These are phyloP conservation scores for Antrozous pallidus DNA, from an alignment of 2,797 vertebrate species.

Conservation along the genomic window DNA sequence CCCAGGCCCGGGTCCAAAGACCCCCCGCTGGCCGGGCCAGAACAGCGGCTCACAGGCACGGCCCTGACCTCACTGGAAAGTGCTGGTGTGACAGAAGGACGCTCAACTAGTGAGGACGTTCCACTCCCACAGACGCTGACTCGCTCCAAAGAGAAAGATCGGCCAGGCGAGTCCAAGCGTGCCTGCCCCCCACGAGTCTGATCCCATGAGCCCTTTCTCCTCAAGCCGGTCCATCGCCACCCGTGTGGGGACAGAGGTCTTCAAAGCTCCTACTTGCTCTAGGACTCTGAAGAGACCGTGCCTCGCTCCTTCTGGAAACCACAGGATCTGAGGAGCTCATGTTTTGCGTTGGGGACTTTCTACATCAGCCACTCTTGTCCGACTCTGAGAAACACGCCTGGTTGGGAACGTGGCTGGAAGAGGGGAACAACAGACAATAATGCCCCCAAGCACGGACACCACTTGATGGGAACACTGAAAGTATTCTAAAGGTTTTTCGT, in stretches of 20 bases:
- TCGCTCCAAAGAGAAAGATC: constrained; percentile 60
- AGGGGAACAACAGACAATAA: constrained; percentile 44
- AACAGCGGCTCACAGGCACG: neutral
- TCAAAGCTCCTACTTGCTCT: neutral
- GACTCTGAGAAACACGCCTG: neutral
- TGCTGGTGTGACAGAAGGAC: neutral
- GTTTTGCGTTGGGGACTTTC: neutral
- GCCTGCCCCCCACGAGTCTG: neutral
- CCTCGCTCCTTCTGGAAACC: neutral
- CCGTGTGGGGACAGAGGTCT: neutral
- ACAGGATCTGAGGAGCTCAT: neutral
- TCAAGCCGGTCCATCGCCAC: neutral
- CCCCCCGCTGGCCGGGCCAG: neutral
- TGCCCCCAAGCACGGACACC: constrained; percentile 27
- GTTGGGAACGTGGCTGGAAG: constrained; percentile 58
- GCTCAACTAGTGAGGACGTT: constrained; percentile 34
- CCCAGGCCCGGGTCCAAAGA: neutral
- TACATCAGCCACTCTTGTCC: neutral
- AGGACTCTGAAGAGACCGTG: neutral
- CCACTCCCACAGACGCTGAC: constrained; percentile 51
- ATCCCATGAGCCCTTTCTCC: neutral
- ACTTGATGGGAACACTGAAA: constrained; percentile 60
- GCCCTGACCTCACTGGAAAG: neutral
- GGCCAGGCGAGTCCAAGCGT: constrained; percentile 30
- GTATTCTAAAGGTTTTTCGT: constrained; percentile 62